These are phyloP conservation scores for Meloidogyne floridensis DNA, from an alignment of 1,140 invertebrate species.

Conservation along the genomic window DNA sequence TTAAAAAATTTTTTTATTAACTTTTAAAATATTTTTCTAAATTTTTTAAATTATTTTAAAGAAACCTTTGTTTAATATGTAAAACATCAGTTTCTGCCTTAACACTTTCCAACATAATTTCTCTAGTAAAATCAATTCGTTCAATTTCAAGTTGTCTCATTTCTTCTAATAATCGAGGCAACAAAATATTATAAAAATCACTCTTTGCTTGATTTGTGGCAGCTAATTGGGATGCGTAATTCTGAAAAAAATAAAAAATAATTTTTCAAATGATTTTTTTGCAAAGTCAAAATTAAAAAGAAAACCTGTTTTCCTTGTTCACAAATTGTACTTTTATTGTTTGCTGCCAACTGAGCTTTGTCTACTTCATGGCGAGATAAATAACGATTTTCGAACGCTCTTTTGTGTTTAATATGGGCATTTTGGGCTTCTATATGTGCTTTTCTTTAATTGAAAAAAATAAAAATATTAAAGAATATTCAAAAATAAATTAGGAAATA, in stretches of 20 bases:
- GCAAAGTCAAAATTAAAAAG: neutral
- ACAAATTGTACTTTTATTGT: slow-evolving; percentile 50
- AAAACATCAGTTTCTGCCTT: slow-evolving; percentile 55
- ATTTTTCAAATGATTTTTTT: neutral
- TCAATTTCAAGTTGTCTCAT: slow-evolving; percentile 57
- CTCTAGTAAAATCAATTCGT: slow-evolving; percentile 54
- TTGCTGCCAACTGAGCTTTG: slow-evolving; percentile 47
- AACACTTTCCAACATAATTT: slow-evolving; percentile 50
- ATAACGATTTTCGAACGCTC: slow-evolving; percentile 65
- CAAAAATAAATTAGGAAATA: too few relatives aligned
- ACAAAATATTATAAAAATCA: slow-evolving; percentile 45
- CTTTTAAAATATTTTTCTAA: neutral
- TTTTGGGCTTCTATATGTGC: slow-evolving; percentile 61
- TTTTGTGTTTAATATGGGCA: slow-evolving; percentile 58
- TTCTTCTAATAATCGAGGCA: slow-evolving; percentile 59
- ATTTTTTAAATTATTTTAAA: slow-evolving; percentile 27
- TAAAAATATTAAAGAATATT: too few relatives aligned
- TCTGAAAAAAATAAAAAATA: slow-evolving; percentile 5
- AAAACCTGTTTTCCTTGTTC: slow-evolving; percentile 58
- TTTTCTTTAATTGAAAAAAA: slow-evolving; percentile 50
- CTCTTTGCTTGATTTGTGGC: slow-evolving; percentile 55
- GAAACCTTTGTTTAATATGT: slow-evolving; percentile 47
- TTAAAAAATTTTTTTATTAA: too few relatives aligned
- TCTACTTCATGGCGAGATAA: slow-evolving; percentile 61
- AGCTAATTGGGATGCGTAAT: slow-evolving; percentile 48